phyloP scores from a whole-genome alignment of 2,888 invertebrate genomes.

The Antheraea yamamai region DNA sequence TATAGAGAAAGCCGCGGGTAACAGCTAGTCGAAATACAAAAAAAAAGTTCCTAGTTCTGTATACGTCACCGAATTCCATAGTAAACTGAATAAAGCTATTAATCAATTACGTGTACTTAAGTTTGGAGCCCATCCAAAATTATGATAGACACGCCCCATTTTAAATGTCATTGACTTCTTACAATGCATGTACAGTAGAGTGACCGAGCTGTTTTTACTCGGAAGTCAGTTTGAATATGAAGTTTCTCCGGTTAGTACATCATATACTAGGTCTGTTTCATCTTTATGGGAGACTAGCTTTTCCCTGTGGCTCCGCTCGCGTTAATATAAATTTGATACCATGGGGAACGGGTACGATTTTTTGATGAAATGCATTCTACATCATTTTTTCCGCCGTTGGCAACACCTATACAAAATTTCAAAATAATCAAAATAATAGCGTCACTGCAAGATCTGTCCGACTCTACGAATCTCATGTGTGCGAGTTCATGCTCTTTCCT shows the following conservation, averaged over 20 bases:
- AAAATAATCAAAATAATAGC: no score
- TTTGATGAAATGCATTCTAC: no score
- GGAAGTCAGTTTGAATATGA: neutral
- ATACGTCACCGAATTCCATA: neutral
- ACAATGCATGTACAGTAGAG: constrained; percentile 9
- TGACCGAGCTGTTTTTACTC: neutral
- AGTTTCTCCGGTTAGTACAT: neutral
- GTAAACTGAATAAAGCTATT: constrained; percentile 40
- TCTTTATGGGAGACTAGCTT: neutral
- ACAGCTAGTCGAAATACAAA: neutral
- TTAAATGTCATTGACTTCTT: constrained; percentile 48
- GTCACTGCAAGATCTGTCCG: no score
- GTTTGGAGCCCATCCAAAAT: constrained; percentile 43
- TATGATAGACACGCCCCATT: constrained; percentile 49
- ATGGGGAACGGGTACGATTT: no score
- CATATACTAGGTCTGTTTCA: neutral
- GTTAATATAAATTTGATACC: no score
- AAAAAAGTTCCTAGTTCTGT: neutral
- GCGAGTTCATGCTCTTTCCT: no score
- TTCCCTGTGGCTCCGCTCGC: no score
- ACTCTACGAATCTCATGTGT: no score
- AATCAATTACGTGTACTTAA: constrained; percentile 60
- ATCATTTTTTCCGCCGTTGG: no score
- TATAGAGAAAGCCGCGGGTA: no score
- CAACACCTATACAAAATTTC: no score